phyloP scores from a whole-genome alignment of 2,888 invertebrate species.

The Hipparchia sbordonii region DNA sequence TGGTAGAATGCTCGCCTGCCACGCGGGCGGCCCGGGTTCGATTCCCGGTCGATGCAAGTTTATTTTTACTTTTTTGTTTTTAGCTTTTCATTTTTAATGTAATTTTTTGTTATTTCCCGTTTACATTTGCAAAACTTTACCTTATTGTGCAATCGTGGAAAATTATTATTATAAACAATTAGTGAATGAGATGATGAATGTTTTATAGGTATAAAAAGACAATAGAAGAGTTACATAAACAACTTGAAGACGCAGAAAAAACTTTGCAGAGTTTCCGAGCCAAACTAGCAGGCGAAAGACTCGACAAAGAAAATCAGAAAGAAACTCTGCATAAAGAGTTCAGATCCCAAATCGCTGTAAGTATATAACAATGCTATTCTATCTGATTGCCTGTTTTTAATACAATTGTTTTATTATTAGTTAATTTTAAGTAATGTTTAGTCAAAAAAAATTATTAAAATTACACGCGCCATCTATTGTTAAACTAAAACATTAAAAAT shows the following conservation, averaged over 20 bases:
- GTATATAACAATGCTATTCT: constrained; percentile 38
- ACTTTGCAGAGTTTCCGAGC: constrained; percentile 70
- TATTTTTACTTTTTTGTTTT: constrained; percentile 43
- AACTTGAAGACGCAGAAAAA: constrained; percentile 71
- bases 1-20: constrained; percentile 73
- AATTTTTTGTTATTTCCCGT: no score
- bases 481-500: background rate
- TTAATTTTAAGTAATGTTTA: no score
- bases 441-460: no score
- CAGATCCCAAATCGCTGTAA: constrained; percentile 62
- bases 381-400: background rate
- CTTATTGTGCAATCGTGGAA: no score
- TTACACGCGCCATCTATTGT: constrained; percentile 26
- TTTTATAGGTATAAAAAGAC: constrained; percentile 67
- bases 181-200: no score
- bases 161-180: no score
- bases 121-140: no score
- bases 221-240: constrained; percentile 71
- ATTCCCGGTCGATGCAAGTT: constrained; percentile 81
- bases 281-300: constrained; percentile 73
- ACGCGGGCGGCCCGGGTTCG: constrained; percentile 84
- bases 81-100: background rate
- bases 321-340: constrained; percentile 71
- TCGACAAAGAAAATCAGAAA: constrained; percentile 72
- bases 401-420: background rate